Evolutionary conservation across 2,113 vertebrate species (phyloP), one percentile per base, ranked within the genome.

Genomic region (Donacobius atricapilla): DNA sequence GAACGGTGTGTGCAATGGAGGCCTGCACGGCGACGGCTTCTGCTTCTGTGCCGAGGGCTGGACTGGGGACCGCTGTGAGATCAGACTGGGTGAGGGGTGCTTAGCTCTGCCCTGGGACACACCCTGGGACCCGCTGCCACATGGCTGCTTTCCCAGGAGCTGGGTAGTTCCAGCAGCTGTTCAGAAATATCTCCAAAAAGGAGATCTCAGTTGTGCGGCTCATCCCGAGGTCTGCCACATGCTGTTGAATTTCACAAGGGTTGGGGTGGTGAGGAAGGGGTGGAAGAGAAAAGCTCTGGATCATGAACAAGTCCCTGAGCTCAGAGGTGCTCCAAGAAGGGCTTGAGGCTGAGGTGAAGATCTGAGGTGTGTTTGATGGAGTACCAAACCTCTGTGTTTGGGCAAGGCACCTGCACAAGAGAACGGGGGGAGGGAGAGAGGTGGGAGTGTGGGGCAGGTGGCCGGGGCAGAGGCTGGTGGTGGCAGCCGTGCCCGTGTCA

Each of bases 31-130:
- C 0, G 97, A 98, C 1, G 99, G 99, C 53, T 97, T 97, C 95
- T 99, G 99, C 95, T 98, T 98, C 97, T 99, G 99, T 75, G 70
- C 93, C 0, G 98, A 98, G 84, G 98, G 98, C 63, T 99, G 99
- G 99, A 98, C 95, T 1, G 99, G 99, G 78, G 72, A 90, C 3
- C 95, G 1, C 85, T 99, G 99, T 9, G 98, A 99, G 58, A 96
- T 30, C 72, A 94, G 98, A 69, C 96, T 98, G 56, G 98, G 99
- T 99, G 96, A 98, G 97, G 11, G 19, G 7, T 31, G 63, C 58
- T 42, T 14, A n/a, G 21, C 63, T 27, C 2, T 44, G 58, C 37
- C 72, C 50, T 56, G 69, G 40, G 40, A 47, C 40, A 7, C 11
- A 20, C 37, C 63, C 68, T 24, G 60, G 20, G 11, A 63, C 24